phyloP scores from a whole-genome alignment of 37 sponge, comb jelly and placozoan species.

The Beroe forskalii region DNA sequence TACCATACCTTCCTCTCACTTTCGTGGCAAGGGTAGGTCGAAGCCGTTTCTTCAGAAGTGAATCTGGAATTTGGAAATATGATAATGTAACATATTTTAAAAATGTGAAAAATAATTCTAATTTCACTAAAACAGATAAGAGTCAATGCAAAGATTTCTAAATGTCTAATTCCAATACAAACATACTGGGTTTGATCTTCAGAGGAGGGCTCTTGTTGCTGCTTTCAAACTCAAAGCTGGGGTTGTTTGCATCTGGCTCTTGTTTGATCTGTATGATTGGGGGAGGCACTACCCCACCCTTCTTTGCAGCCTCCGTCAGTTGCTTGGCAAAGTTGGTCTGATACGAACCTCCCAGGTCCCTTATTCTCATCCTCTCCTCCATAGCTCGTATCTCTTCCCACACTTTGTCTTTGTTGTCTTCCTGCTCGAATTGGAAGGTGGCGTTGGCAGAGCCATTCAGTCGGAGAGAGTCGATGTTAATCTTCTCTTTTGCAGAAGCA shows the following conservation, averaged over 20 bases:
- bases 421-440: conserved; percentile 24
- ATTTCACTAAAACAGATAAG: too few relatives aligned
- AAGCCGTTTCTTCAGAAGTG: conserved; percentile 42
- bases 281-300: not conserved
- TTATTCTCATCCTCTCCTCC: conserved; percentile 28
- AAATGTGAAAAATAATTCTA: too few relatives aligned
- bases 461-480: not conserved
- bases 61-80: conserved; percentile 8
- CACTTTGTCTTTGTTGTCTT: conserved; percentile 54
- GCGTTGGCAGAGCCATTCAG: conserved; percentile 2
- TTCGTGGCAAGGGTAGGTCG: conserved; percentile 56
- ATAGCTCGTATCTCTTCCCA: conserved; percentile 52
- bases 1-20: conserved; percentile 47
- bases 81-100: too few relatives aligned
- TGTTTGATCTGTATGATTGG: conserved; percentile 3
- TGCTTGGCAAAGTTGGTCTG: not conserved
- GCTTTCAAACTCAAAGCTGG: conserved; percentile 63
- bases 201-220: not conserved
- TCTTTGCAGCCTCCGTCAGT: not conserved
- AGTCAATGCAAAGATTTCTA: too few relatives aligned
- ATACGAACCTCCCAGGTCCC: not conserved
- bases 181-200: conserved; percentile 15
- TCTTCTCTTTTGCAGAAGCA: conserved; percentile 18
- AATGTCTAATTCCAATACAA: too few relatives aligned
- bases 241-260: conserved; percentile 47